Evolutionary conservation across 2,113 vertebrate species (phyloP).

Genomic region (Malurus cyaneus): DNA sequence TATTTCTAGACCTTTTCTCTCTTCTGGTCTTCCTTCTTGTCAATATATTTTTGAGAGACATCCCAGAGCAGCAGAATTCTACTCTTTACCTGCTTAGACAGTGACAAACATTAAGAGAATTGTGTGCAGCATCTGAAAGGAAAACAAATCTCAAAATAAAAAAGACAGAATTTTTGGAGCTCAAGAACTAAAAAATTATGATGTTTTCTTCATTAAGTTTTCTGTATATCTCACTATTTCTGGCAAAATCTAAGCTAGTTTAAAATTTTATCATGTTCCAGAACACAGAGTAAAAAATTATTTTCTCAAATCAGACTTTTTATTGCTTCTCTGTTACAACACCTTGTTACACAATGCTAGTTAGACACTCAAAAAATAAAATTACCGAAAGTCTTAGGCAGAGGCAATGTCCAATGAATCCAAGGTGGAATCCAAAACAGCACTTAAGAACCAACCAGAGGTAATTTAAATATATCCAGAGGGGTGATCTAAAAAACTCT

Average conservation of each 20-base stretch:
- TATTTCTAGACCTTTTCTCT: neutral
- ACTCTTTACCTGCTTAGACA: neutral
- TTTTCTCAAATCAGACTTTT: neutral
- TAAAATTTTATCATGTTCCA: neutral
- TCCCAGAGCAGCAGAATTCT: neutral
- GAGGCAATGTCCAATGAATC: neutral
- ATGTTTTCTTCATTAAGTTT: fast-evolving
- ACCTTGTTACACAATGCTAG: neutral
- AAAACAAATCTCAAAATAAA: neutral
- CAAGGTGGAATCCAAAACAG: neutral
- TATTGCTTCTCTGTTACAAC: neutral
- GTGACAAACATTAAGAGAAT: neutral
- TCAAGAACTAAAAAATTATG: neutral
- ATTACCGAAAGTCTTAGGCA: neutral
- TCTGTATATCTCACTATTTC: neutral
- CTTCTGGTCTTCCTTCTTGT: neutral
- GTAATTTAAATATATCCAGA: neutral
- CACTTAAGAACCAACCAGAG: neutral
- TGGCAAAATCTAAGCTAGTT: neutral
- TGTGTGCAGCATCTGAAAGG: neutral
- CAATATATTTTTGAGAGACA: neutral
- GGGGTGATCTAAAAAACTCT: neutral
- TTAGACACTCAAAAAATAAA: neutral
- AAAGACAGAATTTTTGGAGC: neutral
- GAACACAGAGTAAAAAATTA: neutral